These are phyloP conservation scores for rabbit (Oryctolagus cuniculus) DNA, from an alignment of 2,113 vertebrate genomes.

Conservation along the genomic window DNA sequence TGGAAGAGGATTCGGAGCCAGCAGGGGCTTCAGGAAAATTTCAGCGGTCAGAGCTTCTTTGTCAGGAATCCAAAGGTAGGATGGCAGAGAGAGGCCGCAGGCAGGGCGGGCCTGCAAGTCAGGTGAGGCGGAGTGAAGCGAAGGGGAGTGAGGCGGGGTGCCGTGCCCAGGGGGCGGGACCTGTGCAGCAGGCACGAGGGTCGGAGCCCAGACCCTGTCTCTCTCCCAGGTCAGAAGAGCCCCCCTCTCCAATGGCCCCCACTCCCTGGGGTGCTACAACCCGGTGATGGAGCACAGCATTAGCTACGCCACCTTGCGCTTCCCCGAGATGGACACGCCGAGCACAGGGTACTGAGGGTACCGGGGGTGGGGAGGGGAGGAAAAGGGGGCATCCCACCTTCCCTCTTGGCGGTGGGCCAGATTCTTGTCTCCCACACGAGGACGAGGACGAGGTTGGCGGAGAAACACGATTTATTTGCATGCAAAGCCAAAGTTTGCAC, in stretches of 20 bases:
- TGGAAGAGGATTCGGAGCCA: conserved; percentile 69
- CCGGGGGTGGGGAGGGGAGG: background rate
- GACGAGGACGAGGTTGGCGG: too few relatives aligned
- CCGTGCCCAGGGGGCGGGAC: background rate
- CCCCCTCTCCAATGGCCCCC: background rate
- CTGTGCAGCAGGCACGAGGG: accelerated
- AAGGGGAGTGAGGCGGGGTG: background rate
- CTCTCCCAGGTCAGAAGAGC: conserved; percentile 58
- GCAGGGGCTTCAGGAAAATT: conserved; percentile 82
- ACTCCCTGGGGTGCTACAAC: conserved; percentile 73
- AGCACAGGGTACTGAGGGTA: conserved; percentile 45
- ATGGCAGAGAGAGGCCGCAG: conserved; percentile 71
- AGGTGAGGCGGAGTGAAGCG: conserved; percentile 67
- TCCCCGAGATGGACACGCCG: background rate
- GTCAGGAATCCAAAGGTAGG: conserved; percentile 94
- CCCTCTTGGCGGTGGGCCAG: background rate
- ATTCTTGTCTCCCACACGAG: too few relatives aligned
- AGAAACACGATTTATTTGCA: too few relatives aligned
- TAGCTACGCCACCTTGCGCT: conserved; percentile 59
- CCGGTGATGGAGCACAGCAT: conserved; percentile 52
- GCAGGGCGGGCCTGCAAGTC: conserved; percentile 90
- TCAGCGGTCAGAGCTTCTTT: conserved; percentile 92
- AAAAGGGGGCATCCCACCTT: accelerated
- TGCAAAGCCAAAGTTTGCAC: too few relatives aligned
- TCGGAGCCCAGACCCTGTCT: background rate